Evolutionary conservation across 2,888 invertebrate species (phyloP), one percentile per base, ranked within the genome.

Genomic region (Allacma fusca): DNA sequence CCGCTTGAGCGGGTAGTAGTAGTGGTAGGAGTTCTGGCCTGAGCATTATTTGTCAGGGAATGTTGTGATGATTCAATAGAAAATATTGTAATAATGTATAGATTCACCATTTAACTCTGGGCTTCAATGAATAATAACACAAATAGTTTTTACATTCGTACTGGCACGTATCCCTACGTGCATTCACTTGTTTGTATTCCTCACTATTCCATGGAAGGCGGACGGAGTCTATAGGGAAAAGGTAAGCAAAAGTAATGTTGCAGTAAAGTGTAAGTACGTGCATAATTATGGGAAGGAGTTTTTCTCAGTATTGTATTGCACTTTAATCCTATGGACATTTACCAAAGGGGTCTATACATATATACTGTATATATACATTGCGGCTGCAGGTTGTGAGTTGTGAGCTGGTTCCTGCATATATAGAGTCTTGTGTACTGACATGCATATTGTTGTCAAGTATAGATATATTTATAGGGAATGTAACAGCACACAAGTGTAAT

Each of bases 51-150:
- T 9, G 34, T 34, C 50, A 5, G 40, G 13, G 40, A 40, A 40
- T 50, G 50, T 50, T 50, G 19, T 50, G 50, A 50, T 50, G 50
- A 50, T 50, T 50, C 50, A 50, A 50, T 50, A 50, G 5, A 50
- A 50, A 16, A 50, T 12, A 50, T 9, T 19, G 16, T 50, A 50
- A 19, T 50, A 50, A 13, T 16, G 2, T 19, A 50, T 50, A n/a
- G 50, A 50, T 50, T 50, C 50, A 13, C 9, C 16, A 50, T 50
- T 50, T n/a, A 50, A 50, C 4, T 19, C 50, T 50, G 50, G n/a
- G 19, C 5, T 34, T n/a, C n/a, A n/a, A 34, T 34, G 34, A 34
- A 34, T 34, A 34, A 34, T 34, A 9, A 34, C 34, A 7, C 9
- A 9, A 34, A 34, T 34, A 34, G 34, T 4, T 34, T 34, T 9